A percentile compares a stretch with the other conserved stretches of the same genome.
Conservation (phyloP, 2,888 invertebrate species). For the Hetaerina titia region DNA sequence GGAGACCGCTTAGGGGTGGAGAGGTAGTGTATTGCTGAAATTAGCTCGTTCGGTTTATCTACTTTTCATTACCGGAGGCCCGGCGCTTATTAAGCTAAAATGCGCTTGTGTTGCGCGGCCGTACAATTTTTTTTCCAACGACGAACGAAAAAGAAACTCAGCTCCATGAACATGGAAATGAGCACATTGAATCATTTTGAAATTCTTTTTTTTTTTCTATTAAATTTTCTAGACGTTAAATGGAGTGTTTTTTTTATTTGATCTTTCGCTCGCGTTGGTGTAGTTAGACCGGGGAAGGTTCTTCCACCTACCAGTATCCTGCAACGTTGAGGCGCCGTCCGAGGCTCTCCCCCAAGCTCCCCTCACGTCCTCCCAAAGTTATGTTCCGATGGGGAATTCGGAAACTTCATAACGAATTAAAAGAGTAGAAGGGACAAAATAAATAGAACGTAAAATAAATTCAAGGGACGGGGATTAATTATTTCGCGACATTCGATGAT, state of each 20-base stretch:
- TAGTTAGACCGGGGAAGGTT: no score
- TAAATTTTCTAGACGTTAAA: neutral
- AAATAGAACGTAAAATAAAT: neutral
- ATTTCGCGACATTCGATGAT: conserved; percentile 17
- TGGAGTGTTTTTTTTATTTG: neutral
- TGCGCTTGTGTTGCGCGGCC: neutral
- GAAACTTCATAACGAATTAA: neutral
- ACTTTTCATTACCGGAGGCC: conserved; percentile 12
- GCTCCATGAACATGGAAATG: neutral
- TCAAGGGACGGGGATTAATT: neutral
- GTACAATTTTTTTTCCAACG: neutral
- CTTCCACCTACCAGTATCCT: neutral
- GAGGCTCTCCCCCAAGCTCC: neutral
- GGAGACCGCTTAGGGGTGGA: neutral
- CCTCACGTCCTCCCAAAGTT: neutral
- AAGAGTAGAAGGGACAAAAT: neutral
- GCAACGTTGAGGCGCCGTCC: neutral
- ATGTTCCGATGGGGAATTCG: neutral
- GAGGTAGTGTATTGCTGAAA: neutral
- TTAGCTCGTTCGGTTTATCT: conserved; percentile 36
- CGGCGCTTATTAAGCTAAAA: conserved; percentile 43
- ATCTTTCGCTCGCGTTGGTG: neutral
- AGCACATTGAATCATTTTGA: neutral
- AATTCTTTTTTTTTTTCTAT: neutral
- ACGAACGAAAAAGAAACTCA: neutral